phyloP scores from a whole-genome alignment of 2,888 invertebrate species.

The Rotaria macrura region DNA sequence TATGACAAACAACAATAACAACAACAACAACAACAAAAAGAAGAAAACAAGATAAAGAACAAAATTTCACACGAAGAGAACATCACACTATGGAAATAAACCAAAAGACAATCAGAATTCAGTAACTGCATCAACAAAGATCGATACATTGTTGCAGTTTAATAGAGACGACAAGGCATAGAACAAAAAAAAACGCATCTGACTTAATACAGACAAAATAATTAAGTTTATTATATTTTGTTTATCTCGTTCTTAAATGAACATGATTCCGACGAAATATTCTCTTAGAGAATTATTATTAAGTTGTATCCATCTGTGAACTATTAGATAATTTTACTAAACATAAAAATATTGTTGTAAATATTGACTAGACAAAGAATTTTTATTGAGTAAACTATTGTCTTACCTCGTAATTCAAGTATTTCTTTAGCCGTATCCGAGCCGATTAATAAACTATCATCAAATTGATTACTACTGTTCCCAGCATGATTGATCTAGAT shows the following conservation, averaged over 20 bases:
- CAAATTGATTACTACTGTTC: not conserved
- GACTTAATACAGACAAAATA: not conserved
- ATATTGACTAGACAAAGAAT: too few relatives aligned
- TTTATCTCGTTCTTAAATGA: not conserved
- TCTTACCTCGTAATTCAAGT: not conserved
- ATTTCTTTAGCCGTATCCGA: not conserved
- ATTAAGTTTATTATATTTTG: not conserved
- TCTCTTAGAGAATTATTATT: not conserved
- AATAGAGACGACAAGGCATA: not conserved
- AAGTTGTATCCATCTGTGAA: not conserved
- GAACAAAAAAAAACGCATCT: not conserved
- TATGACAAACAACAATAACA: too few relatives aligned
- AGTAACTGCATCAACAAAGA: not conserved
- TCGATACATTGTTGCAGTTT: not conserved
- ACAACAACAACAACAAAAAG: too few relatives aligned
- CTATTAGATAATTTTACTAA: not conserved
- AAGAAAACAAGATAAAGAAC: not conserved
- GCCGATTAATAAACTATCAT: not conserved
- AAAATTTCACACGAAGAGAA: not conserved
- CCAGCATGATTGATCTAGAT: not conserved
- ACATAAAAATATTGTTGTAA: not conserved
- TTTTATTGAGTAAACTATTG: too few relatives aligned
- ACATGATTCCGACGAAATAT: not conserved
- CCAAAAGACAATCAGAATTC: not conserved
- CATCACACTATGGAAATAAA: not conserved